phyloP scores from a whole-genome alignment of 2,797 vertebrate genomes.

The Sebastes iracundus region DNA sequence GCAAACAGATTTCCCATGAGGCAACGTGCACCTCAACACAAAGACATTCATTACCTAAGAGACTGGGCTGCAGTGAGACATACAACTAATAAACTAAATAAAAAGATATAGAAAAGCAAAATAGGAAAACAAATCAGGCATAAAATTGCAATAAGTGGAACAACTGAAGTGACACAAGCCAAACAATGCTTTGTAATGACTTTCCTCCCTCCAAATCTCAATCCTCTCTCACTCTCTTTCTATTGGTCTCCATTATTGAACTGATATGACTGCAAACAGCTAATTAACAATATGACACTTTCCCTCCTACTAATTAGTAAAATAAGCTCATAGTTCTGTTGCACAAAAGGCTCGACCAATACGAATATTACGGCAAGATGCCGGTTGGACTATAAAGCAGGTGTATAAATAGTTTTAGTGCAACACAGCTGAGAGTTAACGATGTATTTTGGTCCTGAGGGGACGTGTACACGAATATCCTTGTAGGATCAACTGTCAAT shows the following conservation, averaged over 20 bases:
- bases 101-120: constrained; percentile 3
- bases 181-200: constrained; percentile 41
- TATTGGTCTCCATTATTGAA: constrained; percentile 24
- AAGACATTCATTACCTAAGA: constrained; percentile 9
- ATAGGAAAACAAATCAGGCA: constrained; percentile 16
- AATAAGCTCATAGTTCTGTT: constrained; percentile 49
- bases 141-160: constrained; percentile 27
- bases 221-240: neutral
- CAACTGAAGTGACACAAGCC: constrained; percentile 27
- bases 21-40: constrained; percentile 3
- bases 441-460: constrained; percentile 39
- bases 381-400: constrained; percentile 28
- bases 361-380: neutral
- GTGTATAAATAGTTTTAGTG: constrained; percentile 40
- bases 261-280: constrained; percentile 34
- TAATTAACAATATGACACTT: constrained; percentile 44
- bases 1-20: constrained; percentile 25
- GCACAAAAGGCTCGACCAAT: constrained; percentile 23
- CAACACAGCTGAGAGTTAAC: constrained; percentile 34
- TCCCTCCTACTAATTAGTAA: constrained; percentile 41
- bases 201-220: constrained; percentile 3
- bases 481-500: constrained; percentile 54
- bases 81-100: constrained; percentile 1
- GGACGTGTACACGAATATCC: constrained; percentile 44
- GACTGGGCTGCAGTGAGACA: constrained; percentile 1